Percentiles rank a stretch among this genome's conserved stretches.
Evolutionary conservation across 2,113 vertebrate species (phyloP).

Genomic region (Macroglossus sobrinus): DNA sequence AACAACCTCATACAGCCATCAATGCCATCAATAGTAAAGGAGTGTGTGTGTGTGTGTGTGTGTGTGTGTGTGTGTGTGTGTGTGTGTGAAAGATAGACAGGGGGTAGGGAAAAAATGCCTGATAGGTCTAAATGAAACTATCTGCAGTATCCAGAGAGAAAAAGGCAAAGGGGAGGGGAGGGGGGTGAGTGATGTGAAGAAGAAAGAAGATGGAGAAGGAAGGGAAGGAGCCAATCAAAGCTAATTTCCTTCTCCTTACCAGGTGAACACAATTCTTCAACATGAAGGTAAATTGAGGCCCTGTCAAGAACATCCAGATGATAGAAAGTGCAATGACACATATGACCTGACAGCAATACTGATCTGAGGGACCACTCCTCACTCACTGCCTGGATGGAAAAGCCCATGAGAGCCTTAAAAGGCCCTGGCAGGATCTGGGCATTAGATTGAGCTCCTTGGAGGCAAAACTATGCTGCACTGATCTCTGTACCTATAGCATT

Average conservation of each 20-base stretch:
- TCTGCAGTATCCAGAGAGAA: neutral
- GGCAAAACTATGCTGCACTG: neutral
- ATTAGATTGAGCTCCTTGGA: neutral
- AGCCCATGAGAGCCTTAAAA: fast-evolving
- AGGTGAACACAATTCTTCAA: neutral
- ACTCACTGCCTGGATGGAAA: neutral
- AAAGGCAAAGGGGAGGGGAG: neutral
- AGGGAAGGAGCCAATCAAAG: neutral
- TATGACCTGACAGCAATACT: conserved; percentile 32
- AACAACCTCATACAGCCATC: neutral
- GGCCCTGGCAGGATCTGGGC: no score
- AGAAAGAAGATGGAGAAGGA: neutral
- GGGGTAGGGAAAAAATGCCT: neutral
- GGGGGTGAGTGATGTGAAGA: neutral
- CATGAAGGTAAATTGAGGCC: conserved; percentile 30
- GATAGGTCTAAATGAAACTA: neutral
- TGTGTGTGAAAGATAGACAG: no score
- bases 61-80: neutral
- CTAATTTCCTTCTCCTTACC: conserved; percentile 36
- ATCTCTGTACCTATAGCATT: neutral
- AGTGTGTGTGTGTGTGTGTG: neutral
- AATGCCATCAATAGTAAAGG: neutral
- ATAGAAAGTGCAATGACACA: neutral
- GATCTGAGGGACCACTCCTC: neutral
- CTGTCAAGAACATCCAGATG: neutral